Evolutionary conservation across 2,113 vertebrate species (phyloP).

Genomic region (Isurus oxyrinchus): DNA sequence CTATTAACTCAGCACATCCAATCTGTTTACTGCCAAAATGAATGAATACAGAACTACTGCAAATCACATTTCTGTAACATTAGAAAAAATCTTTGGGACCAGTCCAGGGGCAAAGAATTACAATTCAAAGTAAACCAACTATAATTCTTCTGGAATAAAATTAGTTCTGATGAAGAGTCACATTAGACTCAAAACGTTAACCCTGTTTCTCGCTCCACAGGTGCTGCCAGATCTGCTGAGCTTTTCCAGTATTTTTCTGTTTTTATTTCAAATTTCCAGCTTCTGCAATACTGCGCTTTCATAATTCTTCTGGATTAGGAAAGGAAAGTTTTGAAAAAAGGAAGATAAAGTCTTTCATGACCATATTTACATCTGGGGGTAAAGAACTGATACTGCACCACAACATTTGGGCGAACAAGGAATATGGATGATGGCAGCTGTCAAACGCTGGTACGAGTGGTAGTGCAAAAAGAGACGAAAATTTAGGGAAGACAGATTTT

Average conservation of each 20-base stretch:
- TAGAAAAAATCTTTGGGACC: background rate
- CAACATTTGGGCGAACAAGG: background rate
- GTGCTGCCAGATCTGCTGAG: too few species aligned
- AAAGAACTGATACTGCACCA: background rate
- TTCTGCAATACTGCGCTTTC: too few species aligned
- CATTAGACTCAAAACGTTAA: too few species aligned
- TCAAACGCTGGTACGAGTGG: background rate
- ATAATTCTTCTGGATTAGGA: background rate
- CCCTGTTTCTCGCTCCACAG: too few species aligned
- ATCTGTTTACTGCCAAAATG: background rate
- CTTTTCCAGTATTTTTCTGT: too few species aligned
- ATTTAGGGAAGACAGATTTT: background rate
- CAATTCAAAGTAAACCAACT: background rate
- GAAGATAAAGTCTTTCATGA: background rate
- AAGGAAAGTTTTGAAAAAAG: background rate
- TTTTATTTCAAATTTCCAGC: too few species aligned
- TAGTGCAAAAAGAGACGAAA: background rate
- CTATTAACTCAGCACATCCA: background rate
- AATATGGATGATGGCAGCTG: background rate
- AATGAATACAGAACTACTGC: background rate
- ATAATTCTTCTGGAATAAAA: background rate
- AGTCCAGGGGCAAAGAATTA: background rate
- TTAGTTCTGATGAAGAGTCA: too few species aligned
- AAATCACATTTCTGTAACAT: background rate
- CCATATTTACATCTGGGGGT: background rate